Percentiles rank a stretch among this genome's conserved stretches.
These are phyloP conservation scores for Nomada fabriciana DNA, from an alignment of 2,888 invertebrate species.

Conservation along the genomic window DNA sequence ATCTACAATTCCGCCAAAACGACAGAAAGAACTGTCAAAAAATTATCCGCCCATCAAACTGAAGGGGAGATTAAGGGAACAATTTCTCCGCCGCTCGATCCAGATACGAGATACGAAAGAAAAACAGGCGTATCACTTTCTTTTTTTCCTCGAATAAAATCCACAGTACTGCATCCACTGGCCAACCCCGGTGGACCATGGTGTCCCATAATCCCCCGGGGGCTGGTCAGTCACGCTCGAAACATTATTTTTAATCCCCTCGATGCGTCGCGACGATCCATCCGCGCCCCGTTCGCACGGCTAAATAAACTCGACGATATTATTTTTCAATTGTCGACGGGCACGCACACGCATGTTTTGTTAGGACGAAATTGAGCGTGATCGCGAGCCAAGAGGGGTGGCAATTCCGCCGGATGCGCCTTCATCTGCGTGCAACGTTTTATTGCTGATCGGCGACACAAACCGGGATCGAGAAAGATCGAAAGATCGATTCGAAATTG, in stretches of 20 bases:
- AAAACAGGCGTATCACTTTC: constrained; percentile 43
- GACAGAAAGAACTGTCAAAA: neutral
- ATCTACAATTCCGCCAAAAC: too few species aligned
- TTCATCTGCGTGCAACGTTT: constrained; percentile 33
- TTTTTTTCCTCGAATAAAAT: constrained; percentile 56
- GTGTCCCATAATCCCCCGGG: constrained; percentile 76
- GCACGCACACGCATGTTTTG: constrained; percentile 68
- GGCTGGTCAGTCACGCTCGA: constrained; percentile 81
- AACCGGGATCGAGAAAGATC: neutral
- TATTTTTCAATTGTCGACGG: constrained; percentile 82
- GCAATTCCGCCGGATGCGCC: constrained; percentile 45
- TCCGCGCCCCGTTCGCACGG: constrained; percentile 57
- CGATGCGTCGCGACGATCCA: constrained; percentile 66
- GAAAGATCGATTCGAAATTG: constrained; percentile 4
- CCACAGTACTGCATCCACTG: constrained; percentile 51
- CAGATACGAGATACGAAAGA: constrained; percentile 35
- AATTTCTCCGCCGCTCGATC: neutral
- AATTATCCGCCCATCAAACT: neutral
- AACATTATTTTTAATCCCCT: constrained; percentile 83
- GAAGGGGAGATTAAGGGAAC: neutral
- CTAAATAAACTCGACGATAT: constrained; percentile 83
- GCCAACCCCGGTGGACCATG: constrained; percentile 61
- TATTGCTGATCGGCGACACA: constrained; percentile 13
- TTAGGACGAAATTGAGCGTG: constrained; percentile 78
- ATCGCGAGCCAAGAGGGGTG: constrained; percentile 54